phyloP scores from a whole-genome alignment of 2,797 vertebrate species.

The Craterocephalus amniculus region DNA sequence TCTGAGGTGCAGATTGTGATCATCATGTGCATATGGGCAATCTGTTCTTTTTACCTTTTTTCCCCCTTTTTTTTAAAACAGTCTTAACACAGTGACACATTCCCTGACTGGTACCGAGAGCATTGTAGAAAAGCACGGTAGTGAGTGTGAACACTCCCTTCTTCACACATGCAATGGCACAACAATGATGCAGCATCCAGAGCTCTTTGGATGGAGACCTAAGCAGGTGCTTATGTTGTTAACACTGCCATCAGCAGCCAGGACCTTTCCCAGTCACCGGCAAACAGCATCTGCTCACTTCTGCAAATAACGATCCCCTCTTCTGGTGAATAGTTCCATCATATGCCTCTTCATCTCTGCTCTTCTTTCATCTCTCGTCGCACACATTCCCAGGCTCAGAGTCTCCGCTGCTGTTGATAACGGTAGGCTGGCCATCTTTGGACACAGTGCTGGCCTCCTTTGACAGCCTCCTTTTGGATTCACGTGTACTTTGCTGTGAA shows the following conservation, averaged over 20 bases:
- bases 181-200: slow-evolving; percentile 71
- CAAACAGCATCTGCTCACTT: slow-evolving; percentile 35
- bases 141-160: slow-evolving; percentile 46
- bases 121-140: slow-evolving; percentile 64
- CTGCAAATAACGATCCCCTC: slow-evolving; percentile 23
- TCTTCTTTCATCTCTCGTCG: slow-evolving; percentile 68
- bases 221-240: slow-evolving; percentile 55
- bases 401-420: slow-evolving; percentile 41
- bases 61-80: slow-evolving; percentile 35
- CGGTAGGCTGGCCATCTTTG: slow-evolving; percentile 63
- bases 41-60: slow-evolving; percentile 24
- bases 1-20: slow-evolving; percentile 72
- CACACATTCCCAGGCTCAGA: slow-evolving; percentile 49
- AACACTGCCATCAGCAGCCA: slow-evolving; percentile 35
- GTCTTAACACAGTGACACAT: slow-evolving; percentile 61
- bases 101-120: slow-evolving; percentile 67
- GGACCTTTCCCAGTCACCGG: slow-evolving; percentile 33
- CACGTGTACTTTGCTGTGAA: slow-evolving; percentile 73
- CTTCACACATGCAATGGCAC: slow-evolving; percentile 72
- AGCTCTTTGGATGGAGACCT: slow-evolving; percentile 69
- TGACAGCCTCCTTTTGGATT: slow-evolving; percentile 72
- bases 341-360: slow-evolving; percentile 6
- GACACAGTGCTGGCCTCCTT: slow-evolving; percentile 67
- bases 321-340: slow-evolving; percentile 17
- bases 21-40: slow-evolving; percentile 64